Percentiles rank a stretch among this genome's conserved stretches.
phyloP scores from a whole-genome alignment of 1,140 invertebrate species.

The Papilio polyxenes region DNA sequence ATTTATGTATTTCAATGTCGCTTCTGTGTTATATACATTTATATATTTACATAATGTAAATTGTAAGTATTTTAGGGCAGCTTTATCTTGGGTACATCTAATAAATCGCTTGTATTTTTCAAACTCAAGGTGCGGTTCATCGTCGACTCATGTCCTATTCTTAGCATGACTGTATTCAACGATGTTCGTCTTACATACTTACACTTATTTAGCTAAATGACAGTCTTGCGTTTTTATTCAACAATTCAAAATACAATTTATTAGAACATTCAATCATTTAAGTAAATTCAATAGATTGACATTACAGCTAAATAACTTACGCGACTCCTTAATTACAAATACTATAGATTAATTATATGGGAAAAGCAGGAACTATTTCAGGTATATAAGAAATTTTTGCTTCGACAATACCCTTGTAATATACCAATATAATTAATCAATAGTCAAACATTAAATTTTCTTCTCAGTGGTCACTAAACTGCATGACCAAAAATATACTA shows the following conservation, averaged over 20 bases:
- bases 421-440: not conserved
- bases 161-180: slow-evolving; percentile 17
- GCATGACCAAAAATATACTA: not conserved
- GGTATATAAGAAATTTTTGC: not conserved
- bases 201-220: slow-evolving; percentile 8
- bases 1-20: slow-evolving; percentile 6
- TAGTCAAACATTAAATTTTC: not conserved
- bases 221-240: not conserved
- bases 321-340: not conserved
- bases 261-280: too few species aligned
- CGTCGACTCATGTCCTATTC: not conserved
- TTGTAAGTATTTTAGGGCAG: slow-evolving; percentile 6
- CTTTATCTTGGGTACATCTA: not conserved
- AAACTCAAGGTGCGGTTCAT: not conserved
- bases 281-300: not conserved
- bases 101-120: not conserved
- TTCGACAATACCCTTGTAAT: not conserved
- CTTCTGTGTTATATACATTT: slow-evolving; percentile 23
- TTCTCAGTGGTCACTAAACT: not conserved
- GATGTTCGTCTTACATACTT: not conserved
- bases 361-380: not conserved
- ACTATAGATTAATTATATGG: not conserved
- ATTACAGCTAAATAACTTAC: not conserved
- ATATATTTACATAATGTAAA: slow-evolving; percentile 6
- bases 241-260: too few species aligned